Evolutionary conservation across 1,140 invertebrate species (phyloP), one percentile per base, ranked within the genome.

Genomic region (Ceratosolen solmsi): DNA sequence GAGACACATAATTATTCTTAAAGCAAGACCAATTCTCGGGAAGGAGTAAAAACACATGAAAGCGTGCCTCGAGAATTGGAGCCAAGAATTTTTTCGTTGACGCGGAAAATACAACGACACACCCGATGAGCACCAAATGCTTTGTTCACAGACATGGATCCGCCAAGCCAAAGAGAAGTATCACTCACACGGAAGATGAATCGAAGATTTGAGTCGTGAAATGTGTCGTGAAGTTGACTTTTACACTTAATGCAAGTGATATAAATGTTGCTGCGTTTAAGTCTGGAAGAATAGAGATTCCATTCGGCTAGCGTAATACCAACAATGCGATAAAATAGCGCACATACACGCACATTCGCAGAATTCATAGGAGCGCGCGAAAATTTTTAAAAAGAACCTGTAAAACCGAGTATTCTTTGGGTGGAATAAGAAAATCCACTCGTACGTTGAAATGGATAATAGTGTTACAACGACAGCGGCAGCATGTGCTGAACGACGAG

Each of bases 1-100:
- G 25, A 51, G 70, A 72, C 41, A 30, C 70, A 20, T 51, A 46
- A 72, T 72, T 72, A 72, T 49, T 72, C 70, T 72, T 49, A 72
- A 72, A 72, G 46, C 38, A 46, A 38, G 30, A 46, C 13, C 36
- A 25, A 49, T 30, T 25, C 22, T n/a, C 27, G 46, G 46, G 41
- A 49, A 72, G 25, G 49, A 49, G 2, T 25, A 30, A 71, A 49
- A 30, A 49, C 41, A 49, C n/a, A 49, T 49, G n/a, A 46, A 71
- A 25, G 70, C 41, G 2, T 30, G 41, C 11, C 22, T 71, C 70
- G 27, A 30, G 49, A 79, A 72, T 58, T 68, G 20, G 30, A 56
- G 77, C 77, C 51, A 79, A 79, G 77, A 79, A 71, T 71, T 79
- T 79, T 71, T 79, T 71, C 33, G 33, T 71, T 38, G 46, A 46